Base-by-base conservation (phyloP, 2,113 vertebrate species). In the Todiramphus chloris region DNA sequence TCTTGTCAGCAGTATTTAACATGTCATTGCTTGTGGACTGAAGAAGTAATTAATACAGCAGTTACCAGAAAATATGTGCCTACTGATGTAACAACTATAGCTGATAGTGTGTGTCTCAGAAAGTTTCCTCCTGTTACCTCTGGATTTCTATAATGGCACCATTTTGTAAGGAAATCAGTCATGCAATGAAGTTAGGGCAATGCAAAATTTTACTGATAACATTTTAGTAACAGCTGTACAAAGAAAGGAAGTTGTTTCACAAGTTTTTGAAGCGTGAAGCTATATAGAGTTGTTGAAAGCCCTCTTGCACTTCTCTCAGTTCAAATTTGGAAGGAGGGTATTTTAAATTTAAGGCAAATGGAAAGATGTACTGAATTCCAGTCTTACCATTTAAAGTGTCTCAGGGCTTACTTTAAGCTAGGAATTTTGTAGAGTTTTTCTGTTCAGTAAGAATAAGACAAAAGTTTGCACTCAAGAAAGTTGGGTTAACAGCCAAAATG, bases 81-180 rank as follows among this genome's bases (percentile, higher is more conserved):
- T 44, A 53, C 37, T 83, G 92, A 89, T 84, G 44, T 81, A 74
- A 73, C 87, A 96, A 13, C 91, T 90, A 13, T 88, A 77, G 67
- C 70, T 87, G 51, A 80, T 44, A 81, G n/a, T 53, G 63, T 51
- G 20, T 51, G 19, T 92, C 48, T 53, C 76, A 74, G 93, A 93
- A 94, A 46, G 58, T 85, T 94, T 46, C 73, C 77, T 89, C 91
- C 77, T 82, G 58, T 91, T 97, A 97, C 97, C 95, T 93, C 69
- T 82, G 83, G 70, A 58, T 94, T 95, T 93, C 76, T 96, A 16
- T 66, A 62, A 86, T 64, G 48, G 7, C 62, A 46, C 84, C 21
- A 20, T 81, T 93, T 87, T 87, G 46, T 37, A 21, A 81, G 85
- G 92, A 97, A 97, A 94, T 84, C 73, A 80, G 64, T 89, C 92